phyloP scores from a whole-genome alignment of 2,797 vertebrate genomes.

The Arctocebus calabarensis region DNA sequence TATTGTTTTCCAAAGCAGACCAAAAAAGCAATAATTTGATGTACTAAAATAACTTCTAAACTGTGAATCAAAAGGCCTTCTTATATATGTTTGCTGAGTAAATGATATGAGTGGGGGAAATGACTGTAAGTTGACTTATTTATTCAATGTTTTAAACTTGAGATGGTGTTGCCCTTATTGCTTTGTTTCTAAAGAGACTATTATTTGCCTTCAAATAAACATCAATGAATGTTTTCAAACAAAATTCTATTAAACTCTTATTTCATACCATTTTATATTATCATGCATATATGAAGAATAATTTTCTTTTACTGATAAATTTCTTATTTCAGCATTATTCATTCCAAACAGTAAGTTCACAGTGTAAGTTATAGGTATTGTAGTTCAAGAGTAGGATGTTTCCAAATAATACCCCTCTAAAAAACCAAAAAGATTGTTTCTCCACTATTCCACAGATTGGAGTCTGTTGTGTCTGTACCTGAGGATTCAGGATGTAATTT shows the following conservation, averaged over 20 bases:
- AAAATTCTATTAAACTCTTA: slow-evolving; percentile 6
- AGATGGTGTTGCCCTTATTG: slow-evolving; percentile 5
- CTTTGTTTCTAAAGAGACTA: slow-evolving; percentile 18
- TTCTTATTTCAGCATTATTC: not conserved
- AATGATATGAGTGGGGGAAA: slow-evolving; percentile 5
- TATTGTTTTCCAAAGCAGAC: not conserved
- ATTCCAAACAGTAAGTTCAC: not conserved
- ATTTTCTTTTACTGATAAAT: not conserved
- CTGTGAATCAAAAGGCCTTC: slow-evolving; percentile 16
- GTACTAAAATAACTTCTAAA: slow-evolving; percentile 54
- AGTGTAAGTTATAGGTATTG: not conserved
- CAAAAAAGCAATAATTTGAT: slow-evolving; percentile 40
- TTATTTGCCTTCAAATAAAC: not conserved
- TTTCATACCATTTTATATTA: slow-evolving; percentile 28
- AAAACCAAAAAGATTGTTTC: not conserved
- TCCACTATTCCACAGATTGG: not conserved
- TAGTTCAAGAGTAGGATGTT: not conserved
- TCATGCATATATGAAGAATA: not conserved
- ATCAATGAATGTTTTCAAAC: slow-evolving; percentile 12
- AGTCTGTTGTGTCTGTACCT: not conserved
- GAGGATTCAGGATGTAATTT: not conserved
- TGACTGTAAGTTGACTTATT: slow-evolving; percentile 4
- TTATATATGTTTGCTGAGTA: slow-evolving; percentile 42
- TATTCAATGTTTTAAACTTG: slow-evolving; percentile 49
- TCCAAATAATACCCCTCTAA: not conserved